Evolutionary conservation across 2,113 vertebrate genomes (phyloP).

Genomic region (Burhinus oedicnemus): DNA sequence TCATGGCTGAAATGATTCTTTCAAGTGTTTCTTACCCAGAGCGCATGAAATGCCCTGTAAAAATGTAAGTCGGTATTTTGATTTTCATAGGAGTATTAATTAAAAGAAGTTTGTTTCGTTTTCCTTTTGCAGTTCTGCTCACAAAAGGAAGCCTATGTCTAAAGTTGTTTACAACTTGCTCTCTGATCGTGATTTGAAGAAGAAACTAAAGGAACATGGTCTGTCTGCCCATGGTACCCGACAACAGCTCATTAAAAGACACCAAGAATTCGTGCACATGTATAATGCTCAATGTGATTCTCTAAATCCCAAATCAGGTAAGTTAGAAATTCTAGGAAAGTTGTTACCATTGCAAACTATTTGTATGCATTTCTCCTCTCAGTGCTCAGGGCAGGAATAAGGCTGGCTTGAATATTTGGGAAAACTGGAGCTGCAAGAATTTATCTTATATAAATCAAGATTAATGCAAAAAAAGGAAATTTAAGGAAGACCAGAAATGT

Average conservation of each 20-base stretch:
- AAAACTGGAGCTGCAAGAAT: background rate
- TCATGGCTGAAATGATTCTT: background rate
- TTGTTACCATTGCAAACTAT: fast-evolving
- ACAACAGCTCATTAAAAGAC: conserved; percentile 87
- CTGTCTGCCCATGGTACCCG: conserved; percentile 83
- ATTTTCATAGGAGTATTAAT: background rate
- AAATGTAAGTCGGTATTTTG: background rate
- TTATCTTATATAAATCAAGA: background rate
- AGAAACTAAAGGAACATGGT: conserved; percentile 83
- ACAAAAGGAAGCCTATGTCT: conserved; percentile 79
- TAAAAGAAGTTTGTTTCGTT: background rate
- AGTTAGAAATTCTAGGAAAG: background rate
- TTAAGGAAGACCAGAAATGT: background rate
- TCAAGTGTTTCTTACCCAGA: background rate
- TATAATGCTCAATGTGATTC: conserved; percentile 94
- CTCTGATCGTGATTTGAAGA: conserved; percentile 86
- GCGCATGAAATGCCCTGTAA: background rate
- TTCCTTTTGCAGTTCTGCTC: conserved; percentile 72
- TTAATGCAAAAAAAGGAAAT: background rate
- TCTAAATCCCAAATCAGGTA: conserved; percentile 88
- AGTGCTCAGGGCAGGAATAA: fast-evolving
- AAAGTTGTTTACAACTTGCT: conserved; percentile 94
- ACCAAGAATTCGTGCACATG: conserved; percentile 88
- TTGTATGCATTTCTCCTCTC: background rate
- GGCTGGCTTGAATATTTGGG: background rate